Evolutionary conservation across 1,140 invertebrate genomes (phyloP).

Genomic region (Solenopsis fugax): DNA sequence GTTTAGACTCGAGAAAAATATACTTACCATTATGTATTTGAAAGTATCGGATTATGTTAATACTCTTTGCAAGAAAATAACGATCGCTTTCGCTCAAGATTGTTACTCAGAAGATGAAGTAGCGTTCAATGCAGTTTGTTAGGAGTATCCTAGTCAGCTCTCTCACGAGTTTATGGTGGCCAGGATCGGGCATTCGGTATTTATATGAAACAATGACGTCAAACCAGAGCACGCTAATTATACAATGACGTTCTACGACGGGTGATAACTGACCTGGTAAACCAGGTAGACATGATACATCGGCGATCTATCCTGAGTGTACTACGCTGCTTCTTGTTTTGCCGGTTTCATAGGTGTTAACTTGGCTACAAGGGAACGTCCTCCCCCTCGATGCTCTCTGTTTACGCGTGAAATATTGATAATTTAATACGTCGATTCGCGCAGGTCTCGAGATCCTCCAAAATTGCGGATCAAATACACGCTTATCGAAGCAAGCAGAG

Average conservation of each 20-base stretch:
- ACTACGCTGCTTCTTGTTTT: conserved; percentile 17
- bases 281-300: conserved; percentile 61
- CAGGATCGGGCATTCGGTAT: conserved; percentile 68
- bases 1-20: not conserved
- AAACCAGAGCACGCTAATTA: conserved; percentile 84
- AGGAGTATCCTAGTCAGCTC: conserved; percentile 19
- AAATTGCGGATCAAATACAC: not conserved
- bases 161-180: conserved; percentile 41
- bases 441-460: not conserved
- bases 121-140: not conserved
- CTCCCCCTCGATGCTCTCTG: conserved; percentile 15
- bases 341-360: conserved; percentile 36
- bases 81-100: not conserved
- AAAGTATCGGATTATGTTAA: conserved; percentile 4
- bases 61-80: conserved; percentile 9
- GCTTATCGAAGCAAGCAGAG: not conserved
- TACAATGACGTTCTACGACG: conserved; percentile 80
- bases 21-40: conserved; percentile 21
- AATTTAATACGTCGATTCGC: not conserved
- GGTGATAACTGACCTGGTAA: conserved; percentile 84
- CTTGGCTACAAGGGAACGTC: conserved; percentile 28
- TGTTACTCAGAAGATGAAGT: not conserved
- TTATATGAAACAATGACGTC: conserved; percentile 85
- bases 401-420: conserved; percentile 25
- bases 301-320: not conserved